Base-by-base conservation (phyloP, 2,113 vertebrate species). In the Cinclus mexicanus region DNA sequence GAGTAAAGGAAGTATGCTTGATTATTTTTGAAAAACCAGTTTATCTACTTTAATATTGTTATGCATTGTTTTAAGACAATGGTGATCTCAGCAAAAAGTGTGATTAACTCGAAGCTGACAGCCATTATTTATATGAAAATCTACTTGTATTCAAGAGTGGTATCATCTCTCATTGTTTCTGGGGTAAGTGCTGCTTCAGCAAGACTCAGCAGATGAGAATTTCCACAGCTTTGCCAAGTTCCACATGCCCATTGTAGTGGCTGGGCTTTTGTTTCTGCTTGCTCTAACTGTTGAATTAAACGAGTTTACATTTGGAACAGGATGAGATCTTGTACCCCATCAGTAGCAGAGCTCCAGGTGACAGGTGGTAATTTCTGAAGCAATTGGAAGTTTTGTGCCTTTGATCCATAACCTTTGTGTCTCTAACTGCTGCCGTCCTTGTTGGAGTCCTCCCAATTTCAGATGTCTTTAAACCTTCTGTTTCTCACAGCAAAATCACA, bases 41-140 rank as follows among this genome's bases (percentile, higher is more conserved):
- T 76, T 82, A 63, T 91, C 53, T 79, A 41, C 41, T 90, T 91
- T 89, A 63, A 47, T 78, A 56, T 71, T 67, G 56, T 57, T 90
- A 53, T 75, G n/a, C 61, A 44, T 68, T 93, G 50, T 12, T 94
- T 92, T 67, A 74, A 88, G 39, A 70, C 55, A 70, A 33, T 74
- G 64, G 16, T 90, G 71, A 87, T 86, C n/a, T 95, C 92, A 92
- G 88, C 61, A 79, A 87, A 97, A 96, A 79, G n/a, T 6, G 10
- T 67, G n/a, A 80, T 86, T 94, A 88, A 63, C 50, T 89, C 4
- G 10, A 65, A 79, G 64, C 33, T 86, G 64, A 63, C 69, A 81
- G 29, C n/a, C 33, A 16, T 78, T 90, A 81, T 64, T 94, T 87
- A 44, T 56, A 21, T 74, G 21, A 86, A 90, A 90, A 86, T 89